Percentiles rank a stretch among this genome's conserved stretches.
Evolutionary conservation across 1,140 invertebrate species (phyloP).

Genomic region (Nebria ingens): DNA sequence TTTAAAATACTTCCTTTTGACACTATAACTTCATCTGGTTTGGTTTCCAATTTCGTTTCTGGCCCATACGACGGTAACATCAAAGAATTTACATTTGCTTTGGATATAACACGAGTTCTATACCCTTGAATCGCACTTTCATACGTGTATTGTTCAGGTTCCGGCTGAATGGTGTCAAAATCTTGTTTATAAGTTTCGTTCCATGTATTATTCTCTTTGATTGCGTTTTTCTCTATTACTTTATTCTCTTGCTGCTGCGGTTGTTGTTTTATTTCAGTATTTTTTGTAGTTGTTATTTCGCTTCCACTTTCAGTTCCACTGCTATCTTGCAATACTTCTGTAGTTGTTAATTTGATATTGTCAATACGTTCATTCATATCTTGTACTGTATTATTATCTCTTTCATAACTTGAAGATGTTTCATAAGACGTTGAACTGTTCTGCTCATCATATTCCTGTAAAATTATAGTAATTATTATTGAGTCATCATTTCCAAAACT

Average conservation of each 20-base stretch:
- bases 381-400: neutral
- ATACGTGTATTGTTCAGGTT: slow-evolving; percentile 71
- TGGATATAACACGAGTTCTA: slow-evolving; percentile 54
- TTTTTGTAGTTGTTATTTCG: neutral
- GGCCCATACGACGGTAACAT: slow-evolving; percentile 27
- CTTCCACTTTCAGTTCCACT: neutral
- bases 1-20: slow-evolving; percentile 74
- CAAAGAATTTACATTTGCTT: slow-evolving; percentile 33
- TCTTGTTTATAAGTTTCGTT: slow-evolving; percentile 1
- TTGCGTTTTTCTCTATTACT: neutral
- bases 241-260: too few species aligned
- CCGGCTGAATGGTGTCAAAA: slow-evolving; percentile 38
- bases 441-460: neutral
- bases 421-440: neutral
- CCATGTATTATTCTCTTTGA: neutral
- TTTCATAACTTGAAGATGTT: too few species aligned
- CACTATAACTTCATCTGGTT: slow-evolving; percentile 31
- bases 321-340: too few species aligned
- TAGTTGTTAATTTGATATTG: neutral
- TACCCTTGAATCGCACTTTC: slow-evolving; percentile 78
- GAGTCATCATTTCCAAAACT: too few species aligned
- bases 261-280: neutral
- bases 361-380: too few species aligned
- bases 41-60: slow-evolving; percentile 27
- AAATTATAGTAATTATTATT: neutral